Base-by-base conservation (phyloP, 1,140 invertebrate genomes). In the Sesamia nonagrioides region DNA sequence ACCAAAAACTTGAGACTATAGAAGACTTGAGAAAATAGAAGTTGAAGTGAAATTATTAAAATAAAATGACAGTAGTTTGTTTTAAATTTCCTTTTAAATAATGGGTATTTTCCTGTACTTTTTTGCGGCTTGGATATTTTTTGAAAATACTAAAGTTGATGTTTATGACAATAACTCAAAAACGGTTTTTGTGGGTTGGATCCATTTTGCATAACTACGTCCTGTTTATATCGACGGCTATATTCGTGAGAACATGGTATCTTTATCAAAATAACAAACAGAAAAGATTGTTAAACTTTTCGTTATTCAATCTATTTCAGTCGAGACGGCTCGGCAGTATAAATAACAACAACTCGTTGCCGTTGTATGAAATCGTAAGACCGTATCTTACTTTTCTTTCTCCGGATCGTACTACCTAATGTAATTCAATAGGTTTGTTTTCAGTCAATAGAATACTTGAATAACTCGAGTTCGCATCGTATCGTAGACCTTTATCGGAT, bases 401-500 rank as follows among this genome's bases (percentile, higher is more conserved):
- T 79, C n/a, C 17, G 45, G 45, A 48, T 58, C 68, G 54, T 63
- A 69, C 21, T 63, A 69, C 21, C 66, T 69, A 72, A 78, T 68
- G 74, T 68, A 77, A 77, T 77, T 75, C 74, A 77, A 69, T 72
- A 63, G 37, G 77, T 66, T 68, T 66, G 77, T 79, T 74, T 60
- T 60, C 72, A 75, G 72, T 80, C 72, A 79, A 82, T 79, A 77
- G 66, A 66, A 77, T 81, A 75, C 73, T 54, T 79, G 72, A 87
- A 88, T 86, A 85, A 88, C 83, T 87, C 85, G 72, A 60, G 54
- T 76, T 69, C 58, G 77, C 52, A 81, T 87, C 84, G 82, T 85
- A 82, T 88, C 87, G 84, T 83, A 84, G 84, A 81, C 85, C 82
- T 84, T 88, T 81, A 79, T 78, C 52, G 81, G 68, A 80, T 85